These are phyloP conservation scores for Dysdera silvatica DNA, from an alignment of 1,140 invertebrate genomes.

Conservation along the genomic window DNA sequence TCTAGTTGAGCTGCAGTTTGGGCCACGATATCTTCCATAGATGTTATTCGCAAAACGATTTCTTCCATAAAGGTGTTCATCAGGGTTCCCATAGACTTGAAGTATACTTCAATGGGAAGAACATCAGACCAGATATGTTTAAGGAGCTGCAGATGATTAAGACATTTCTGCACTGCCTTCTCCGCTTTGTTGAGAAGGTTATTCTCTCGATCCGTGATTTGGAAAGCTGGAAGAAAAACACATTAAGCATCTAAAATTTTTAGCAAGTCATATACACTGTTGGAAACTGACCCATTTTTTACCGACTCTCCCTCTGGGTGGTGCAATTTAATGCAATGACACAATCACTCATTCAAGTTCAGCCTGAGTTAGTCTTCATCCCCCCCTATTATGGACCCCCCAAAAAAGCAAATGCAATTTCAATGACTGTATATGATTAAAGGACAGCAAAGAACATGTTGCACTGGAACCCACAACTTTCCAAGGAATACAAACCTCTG, in stretches of 20 bases:
- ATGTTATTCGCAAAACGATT: slow-evolving; percentile 51
- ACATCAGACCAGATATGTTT: slow-evolving; percentile 77
- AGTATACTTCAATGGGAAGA: slow-evolving; percentile 60
- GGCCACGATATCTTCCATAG: slow-evolving; percentile 59
- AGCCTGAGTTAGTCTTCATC: too few relatives aligned
- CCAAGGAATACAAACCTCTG: too few relatives aligned
- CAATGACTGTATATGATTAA: too few relatives aligned
- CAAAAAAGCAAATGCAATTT: too few relatives aligned
- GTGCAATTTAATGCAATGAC: too few relatives aligned
- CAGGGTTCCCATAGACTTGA: slow-evolving; percentile 55
- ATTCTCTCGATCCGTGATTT: slow-evolving; percentile 34
- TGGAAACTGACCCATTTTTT: too few relatives aligned
- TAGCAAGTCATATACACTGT: too few relatives aligned
- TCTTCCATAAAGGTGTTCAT: slow-evolving; percentile 56
- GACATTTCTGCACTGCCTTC: slow-evolving; percentile 65
- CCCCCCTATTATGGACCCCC: too few relatives aligned
- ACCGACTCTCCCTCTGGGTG: too few relatives aligned
- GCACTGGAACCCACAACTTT: too few relatives aligned
- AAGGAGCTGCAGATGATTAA: slow-evolving; percentile 71
- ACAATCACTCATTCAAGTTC: too few relatives aligned
- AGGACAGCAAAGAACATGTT: too few relatives aligned
- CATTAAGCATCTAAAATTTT: neutral
- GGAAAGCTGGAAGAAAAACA: neutral
- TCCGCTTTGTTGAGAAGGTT: slow-evolving; percentile 44
- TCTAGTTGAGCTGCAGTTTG: slow-evolving; percentile 53